Percentiles rank a stretch among this genome's conserved stretches.
Conservation (phyloP, 2,888 invertebrate species). For the Charanyca ferruginea region DNA sequence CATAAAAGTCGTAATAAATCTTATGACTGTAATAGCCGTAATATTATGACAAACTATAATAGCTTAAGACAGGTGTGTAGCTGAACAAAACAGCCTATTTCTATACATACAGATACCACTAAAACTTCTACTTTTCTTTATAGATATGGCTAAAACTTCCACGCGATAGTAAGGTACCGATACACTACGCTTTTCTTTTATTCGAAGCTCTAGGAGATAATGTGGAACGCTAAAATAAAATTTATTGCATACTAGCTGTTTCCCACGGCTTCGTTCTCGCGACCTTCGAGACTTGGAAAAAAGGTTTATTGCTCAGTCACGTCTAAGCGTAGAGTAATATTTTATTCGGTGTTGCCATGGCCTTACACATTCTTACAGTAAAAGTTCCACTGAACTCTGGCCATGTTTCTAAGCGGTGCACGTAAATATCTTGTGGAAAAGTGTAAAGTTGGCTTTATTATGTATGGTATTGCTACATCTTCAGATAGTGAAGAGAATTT, state of each 20-base stretch:
- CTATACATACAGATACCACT: not conserved
- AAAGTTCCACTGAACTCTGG: constrained; percentile 25
- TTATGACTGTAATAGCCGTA: not conserved
- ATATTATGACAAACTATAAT: constrained; percentile 13
- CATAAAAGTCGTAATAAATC: constrained; percentile 26
- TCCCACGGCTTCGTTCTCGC: constrained; percentile 46
- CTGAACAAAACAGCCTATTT: not conserved
- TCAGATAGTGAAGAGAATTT: not conserved
- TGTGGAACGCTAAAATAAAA: constrained; percentile 57
- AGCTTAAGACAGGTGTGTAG: constrained; percentile 3
- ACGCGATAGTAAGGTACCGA: constrained; percentile 19
- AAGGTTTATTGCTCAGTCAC: constrained; percentile 64
- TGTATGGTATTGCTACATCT: constrained; percentile 13
- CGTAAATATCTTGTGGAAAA: constrained; percentile 29
- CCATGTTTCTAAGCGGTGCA: constrained; percentile 37
- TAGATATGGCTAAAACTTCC: constrained; percentile 5
- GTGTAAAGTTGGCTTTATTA: constrained; percentile 28
- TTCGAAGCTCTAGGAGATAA: constrained; percentile 52
- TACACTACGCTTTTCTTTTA: constrained; percentile 44
- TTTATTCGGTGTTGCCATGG: constrained; percentile 57
- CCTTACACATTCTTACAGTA: constrained; percentile 43
- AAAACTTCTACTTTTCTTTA: constrained; percentile 4
- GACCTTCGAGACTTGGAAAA: constrained; percentile 59
- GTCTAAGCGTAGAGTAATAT: constrained; percentile 58
- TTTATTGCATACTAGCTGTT: constrained; percentile 58